Evolutionary conservation across 2,113 vertebrate genomes (phyloP), one percentile per base, ranked within the genome.

Genomic region (Gambusia holbrooki): DNA sequence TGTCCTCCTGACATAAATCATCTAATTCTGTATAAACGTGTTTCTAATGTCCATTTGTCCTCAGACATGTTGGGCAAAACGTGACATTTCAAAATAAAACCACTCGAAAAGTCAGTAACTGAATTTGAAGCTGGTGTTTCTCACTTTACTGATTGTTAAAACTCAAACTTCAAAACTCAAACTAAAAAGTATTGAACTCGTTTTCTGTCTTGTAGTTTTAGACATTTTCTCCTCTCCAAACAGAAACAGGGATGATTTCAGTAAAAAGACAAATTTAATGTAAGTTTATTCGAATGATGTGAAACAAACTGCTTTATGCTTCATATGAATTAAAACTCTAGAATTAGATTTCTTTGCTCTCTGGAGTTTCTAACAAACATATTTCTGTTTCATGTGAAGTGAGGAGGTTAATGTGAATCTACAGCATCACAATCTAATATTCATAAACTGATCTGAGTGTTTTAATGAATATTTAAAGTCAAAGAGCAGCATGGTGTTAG

Each of bases 381-480:
- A 8, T 45, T 45, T 15, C 42, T 45, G 13, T 14, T 15, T 45
- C 15, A 17, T 45, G 14, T 45, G 42, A 17, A 10, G 22, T 58
- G 25, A 25, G 25, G 25, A 25, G 19, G 51, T 54, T 25, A 5
- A 10, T 67, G 51, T 71, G 35, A 67, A 66, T 32, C 80, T 48
- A 51, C 69, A 72, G 61, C 65, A 72, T 74, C 30, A 63, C 32
- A 69, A 68, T 74, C 48, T 74, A 58, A 80, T 62, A 84, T 82
- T 67, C 72, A 83, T 62, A 11, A 1, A 15, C 58, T 81, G 74
- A 74, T 73, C 28, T 51, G 19, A 5, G 54, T 76, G 66, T 79
- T 29, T 51, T 65, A 74, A 79, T 17, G 79, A 79, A 83, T 74
- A 83, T 83, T 73, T 7, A 79, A 58, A 5, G 48, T 61, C 3